phyloP scores from a whole-genome alignment of 2,113 vertebrate genomes.

The Butorides virescens region DNA sequence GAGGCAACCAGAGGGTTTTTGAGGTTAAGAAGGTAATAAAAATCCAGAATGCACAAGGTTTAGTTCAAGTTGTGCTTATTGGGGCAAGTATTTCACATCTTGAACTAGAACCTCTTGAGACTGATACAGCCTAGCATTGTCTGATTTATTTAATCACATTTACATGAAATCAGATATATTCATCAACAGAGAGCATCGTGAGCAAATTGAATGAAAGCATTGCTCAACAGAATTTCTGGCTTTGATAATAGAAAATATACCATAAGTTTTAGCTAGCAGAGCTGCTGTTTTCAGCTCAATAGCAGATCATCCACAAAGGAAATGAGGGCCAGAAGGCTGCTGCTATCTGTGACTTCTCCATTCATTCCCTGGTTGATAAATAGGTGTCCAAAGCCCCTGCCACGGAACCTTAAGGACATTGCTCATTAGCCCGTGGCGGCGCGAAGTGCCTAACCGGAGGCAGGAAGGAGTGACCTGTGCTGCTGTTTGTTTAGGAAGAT shows the following conservation, averaged over 20 bases:
- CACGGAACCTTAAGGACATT: not conserved
- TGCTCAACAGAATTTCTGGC: conserved; percentile 1
- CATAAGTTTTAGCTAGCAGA: not conserved
- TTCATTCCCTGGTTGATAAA: not conserved
- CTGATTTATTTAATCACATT: conserved; percentile 54
- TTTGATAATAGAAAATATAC: not conserved
- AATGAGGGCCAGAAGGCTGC: not conserved
- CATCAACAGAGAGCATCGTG: not conserved
- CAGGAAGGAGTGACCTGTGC: not conserved
- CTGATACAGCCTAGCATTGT: not conserved
- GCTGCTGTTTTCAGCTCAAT: not conserved
- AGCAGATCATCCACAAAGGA: not conserved
- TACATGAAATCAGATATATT: conserved; percentile 25
- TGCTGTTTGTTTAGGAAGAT: not conserved
- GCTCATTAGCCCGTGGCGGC: not conserved
- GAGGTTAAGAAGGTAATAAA: not conserved
- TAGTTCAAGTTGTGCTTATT: conserved; percentile 1
- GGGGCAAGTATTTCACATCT: conserved; percentile 7
- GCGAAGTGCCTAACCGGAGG: not conserved
- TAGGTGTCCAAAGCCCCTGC: not conserved
- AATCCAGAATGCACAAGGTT: not conserved
- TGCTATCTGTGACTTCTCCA: not conserved
- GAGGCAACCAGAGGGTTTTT: not conserved
- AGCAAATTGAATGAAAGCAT: not conserved
- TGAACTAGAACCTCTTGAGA: conserved; percentile 39